Evolutionary conservation across 2,113 vertebrate species (phyloP).

Genomic region (Thryonomys swinderianus): DNA sequence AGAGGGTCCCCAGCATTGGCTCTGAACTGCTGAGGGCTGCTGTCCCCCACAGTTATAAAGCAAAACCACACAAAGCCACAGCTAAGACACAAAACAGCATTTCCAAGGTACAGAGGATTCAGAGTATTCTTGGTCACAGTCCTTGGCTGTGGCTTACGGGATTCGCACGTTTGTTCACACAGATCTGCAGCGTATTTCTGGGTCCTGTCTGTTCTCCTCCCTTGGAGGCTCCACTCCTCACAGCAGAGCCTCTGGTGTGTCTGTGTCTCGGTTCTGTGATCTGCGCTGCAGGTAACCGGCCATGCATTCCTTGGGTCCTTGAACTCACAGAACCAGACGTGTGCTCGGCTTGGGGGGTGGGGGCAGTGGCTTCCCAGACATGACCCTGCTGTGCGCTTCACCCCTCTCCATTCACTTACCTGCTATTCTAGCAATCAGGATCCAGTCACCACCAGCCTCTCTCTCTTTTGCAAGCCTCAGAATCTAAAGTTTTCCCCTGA

Average conservation of each 20-base stretch:
- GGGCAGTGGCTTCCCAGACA: rapidly evolving
- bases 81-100: too few species aligned
- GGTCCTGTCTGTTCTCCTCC: not conserved
- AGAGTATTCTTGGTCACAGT: too few species aligned
- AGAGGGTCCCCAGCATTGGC: rapidly evolving
- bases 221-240: not conserved
- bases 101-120: too few species aligned
- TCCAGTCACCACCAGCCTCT: not conserved
- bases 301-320: rapidly evolving
- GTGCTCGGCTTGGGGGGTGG: not conserved
- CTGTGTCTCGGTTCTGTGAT: rapidly evolving
- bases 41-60: too few species aligned
- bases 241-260: not conserved
- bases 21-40: not conserved
- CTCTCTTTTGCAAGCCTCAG: not conserved
- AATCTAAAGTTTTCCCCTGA: not conserved
- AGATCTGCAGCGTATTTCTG: not conserved
- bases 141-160: rapidly evolving
- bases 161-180: not conserved
- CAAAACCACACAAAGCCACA: too few species aligned
- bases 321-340: not conserved
- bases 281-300: not conserved
- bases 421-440: not conserved
- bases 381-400: rapidly evolving
- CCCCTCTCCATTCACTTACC: not conserved